Conservation (phyloP, 2,113 vertebrate genomes). For the Antennarius striatus region DNA sequence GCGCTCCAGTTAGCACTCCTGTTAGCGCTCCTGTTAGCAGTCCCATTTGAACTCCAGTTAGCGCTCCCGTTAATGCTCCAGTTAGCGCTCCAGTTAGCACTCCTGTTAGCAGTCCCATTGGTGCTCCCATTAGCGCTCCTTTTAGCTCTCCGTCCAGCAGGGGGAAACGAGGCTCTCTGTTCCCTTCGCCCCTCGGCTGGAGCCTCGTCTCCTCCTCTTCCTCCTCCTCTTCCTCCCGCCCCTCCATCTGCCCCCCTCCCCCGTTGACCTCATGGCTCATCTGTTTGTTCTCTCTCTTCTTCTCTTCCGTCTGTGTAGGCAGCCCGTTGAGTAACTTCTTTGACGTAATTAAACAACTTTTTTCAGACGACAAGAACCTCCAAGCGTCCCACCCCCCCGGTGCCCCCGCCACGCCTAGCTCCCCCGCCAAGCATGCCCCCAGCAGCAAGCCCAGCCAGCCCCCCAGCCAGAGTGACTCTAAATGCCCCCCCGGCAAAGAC, state of each 20-base stretch:
- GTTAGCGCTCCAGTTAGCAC: too few species aligned
- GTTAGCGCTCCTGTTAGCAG: too few species aligned
- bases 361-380: constrained; percentile 99
- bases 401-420: constrained; percentile 80
- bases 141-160: constrained; percentile 19
- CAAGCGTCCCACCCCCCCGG: constrained; percentile 90
- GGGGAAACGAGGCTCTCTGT: constrained; percentile 17
- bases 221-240: constrained; percentile 76
- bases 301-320: constrained; percentile 84
- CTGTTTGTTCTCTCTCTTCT: constrained; percentile 86
- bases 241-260: constrained; percentile 63
- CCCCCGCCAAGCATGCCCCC: constrained; percentile 87
- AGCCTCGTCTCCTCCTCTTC: constrained; percentile 65
- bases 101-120: constrained; percentile 6
- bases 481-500: constrained; percentile 89
- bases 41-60: too few species aligned
- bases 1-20: too few species aligned
- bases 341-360: constrained; percentile 99
- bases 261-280: constrained; percentile 88
- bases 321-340: constrained; percentile 99
- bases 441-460: constrained; percentile 83
- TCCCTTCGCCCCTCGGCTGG: neutral
- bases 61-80: neutral
- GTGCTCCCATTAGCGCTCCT: constrained; percentile 1
- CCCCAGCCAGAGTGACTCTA: constrained; percentile 76